Evolutionary conservation across 2,888 invertebrate species (phyloP).

Genomic region (Iphiclides podalirius): DNA sequence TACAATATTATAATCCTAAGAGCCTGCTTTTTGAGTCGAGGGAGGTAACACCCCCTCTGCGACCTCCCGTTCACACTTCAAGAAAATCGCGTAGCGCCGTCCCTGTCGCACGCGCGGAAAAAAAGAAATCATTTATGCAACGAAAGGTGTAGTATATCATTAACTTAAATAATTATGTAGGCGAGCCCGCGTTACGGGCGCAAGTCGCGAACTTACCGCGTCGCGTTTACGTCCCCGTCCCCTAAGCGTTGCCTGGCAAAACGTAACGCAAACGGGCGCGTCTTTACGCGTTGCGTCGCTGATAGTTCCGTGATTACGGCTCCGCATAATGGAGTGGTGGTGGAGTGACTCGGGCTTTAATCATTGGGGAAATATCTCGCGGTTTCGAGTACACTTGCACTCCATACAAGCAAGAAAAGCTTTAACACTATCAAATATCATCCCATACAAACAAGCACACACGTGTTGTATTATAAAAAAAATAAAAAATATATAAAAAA

Average conservation of each 20-base stretch:
- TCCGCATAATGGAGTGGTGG: conserved; percentile 66
- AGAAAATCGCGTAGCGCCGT: conserved; percentile 26
- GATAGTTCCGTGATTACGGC: conserved; percentile 72
- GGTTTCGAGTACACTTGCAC: conserved; percentile 27
- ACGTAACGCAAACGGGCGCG: conserved; percentile 38
- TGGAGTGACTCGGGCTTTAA: conserved; percentile 57
- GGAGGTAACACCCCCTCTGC: conserved; percentile 50
- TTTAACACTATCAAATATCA: too few species aligned
- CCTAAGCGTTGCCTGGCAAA: conserved; percentile 7
- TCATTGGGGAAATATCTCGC: conserved; percentile 70
- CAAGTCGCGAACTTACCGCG: conserved; percentile 30
- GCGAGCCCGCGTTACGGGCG: conserved; percentile 37
- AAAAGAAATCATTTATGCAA: conserved; percentile 65
- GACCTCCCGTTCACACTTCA: conserved; percentile 34
- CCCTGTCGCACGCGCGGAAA: conserved; percentile 43
- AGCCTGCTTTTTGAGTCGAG: conserved; percentile 38
- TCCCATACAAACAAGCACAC: too few species aligned
- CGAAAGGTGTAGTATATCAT: conserved; percentile 73
- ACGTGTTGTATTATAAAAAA: too few species aligned
- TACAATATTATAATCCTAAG: conserved; percentile 49
- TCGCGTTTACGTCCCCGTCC: conserved; percentile 38
- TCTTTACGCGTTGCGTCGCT: conserved; percentile 30
- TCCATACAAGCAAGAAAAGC: too few species aligned
- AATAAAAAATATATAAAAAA: too few species aligned
- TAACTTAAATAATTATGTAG: conserved; percentile 76